phyloP scores from a whole-genome alignment of 1,140 invertebrate genomes.

The Zelostemma sp. region DNA sequence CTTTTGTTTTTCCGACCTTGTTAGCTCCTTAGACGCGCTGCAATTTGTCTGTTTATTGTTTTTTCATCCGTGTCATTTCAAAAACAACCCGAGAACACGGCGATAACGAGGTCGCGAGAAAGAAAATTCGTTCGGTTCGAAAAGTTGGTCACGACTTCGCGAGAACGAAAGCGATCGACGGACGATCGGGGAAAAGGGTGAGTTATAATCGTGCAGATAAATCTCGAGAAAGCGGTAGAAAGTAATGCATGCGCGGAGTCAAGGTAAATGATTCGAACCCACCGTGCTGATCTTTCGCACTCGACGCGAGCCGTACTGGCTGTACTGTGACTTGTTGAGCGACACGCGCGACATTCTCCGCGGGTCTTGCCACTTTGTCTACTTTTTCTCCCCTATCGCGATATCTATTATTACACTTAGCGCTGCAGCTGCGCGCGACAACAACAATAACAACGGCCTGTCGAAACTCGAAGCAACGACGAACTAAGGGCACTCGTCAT shows the following conservation, averaged over 20 bases:
- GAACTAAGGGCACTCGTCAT: conserved; percentile 53
- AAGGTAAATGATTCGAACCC: no score
- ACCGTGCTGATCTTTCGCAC: conserved; percentile 70
- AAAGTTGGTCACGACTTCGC: no score
- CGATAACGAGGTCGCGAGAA: no score
- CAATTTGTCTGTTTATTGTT: no score
- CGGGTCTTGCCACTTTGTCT: conserved; percentile 31
- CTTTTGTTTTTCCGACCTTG: conserved; percentile 39
- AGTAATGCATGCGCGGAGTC: no score
- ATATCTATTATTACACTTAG: conserved; percentile 21
- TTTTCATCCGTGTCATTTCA: no score
- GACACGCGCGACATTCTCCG: conserved; percentile 68
- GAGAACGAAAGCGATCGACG: no score
- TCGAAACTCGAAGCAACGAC: conserved; percentile 5
- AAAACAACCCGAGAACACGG: no score
- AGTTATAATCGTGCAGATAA: no score
- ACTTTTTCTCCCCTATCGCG: conserved; percentile 8
- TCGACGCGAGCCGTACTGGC: conserved; percentile 67
- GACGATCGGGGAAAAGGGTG: no score
- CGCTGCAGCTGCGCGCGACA: conserved; percentile 3
- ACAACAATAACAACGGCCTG: neutral
- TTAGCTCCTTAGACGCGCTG: conserved; percentile 31
- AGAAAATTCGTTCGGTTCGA: no score
- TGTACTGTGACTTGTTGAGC: conserved; percentile 68
- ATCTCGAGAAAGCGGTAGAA: no score